Base-by-base conservation (phyloP, 2,797 vertebrate species). In the Hyperoplus immaculatus region DNA sequence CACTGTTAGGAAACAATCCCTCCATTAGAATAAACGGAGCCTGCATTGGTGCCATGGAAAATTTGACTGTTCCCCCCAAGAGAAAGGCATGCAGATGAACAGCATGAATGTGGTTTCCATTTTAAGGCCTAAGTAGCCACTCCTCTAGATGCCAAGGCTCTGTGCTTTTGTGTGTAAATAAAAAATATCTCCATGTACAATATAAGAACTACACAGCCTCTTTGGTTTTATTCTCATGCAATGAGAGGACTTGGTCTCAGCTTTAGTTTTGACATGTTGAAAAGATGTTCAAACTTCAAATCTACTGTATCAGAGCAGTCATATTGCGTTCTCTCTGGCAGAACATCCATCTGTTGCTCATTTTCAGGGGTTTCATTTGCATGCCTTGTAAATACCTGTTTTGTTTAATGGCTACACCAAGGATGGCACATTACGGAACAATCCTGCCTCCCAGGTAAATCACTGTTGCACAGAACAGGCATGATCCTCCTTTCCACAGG, bases 21-120 rank as follows among this genome's bases (percentile, higher is more conserved):
- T 66, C 75, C 55, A 74, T 80, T 54, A 42, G 50, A 72, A 69
- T 66, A 78, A 82, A 88, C 82, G 89, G 71, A 64, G 76, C 39
- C 64, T 51, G 69, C 42, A 69, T 83, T 85, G 82, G 85, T 89
- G 55, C 87, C 69, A 77, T 74, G 92, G 87, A 90, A 91, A 87
- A 16, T 74, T 75, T 87, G 67, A 81, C 69, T 75, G 66, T n/a
- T 61, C 59, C 67, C 76, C 73, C 56, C 65, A 73, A 16, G 68
- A 75, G 55, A 76, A 80, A 49, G 56, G 42, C 61, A 71, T 46
- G 41, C 62, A 75, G 56, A 72, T 13, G 7, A 62, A 61, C 63
- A 15, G 65, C 41, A 63, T 58, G 50, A 87, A 69, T 86, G 77
- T 84, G 90, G 76, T 89, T 89, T 91, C 43, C 70, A 82, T 82